Conservation (phyloP, 2,797 vertebrate species). For the Dipus sagitta region DNA sequence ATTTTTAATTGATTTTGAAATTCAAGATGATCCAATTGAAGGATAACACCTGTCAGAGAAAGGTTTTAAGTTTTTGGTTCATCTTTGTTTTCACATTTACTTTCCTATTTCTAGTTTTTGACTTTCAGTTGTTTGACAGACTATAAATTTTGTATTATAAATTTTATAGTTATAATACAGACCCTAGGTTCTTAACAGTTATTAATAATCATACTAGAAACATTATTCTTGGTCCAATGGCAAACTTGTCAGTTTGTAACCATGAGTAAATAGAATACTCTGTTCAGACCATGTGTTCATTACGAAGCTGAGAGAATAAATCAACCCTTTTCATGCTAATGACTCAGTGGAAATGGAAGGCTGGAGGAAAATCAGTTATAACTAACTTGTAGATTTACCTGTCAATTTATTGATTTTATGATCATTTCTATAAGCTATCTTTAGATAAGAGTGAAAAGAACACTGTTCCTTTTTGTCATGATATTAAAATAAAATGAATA, state of each 20-base stretch:
- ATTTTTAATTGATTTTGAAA: conserved; percentile 27
- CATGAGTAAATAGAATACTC: conserved; percentile 72
- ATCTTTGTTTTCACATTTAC: conserved; percentile 53
- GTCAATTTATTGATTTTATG: conserved; percentile 44
- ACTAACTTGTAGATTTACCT: conserved; percentile 15
- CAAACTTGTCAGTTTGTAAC: conserved; percentile 74
- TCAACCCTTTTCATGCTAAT: conserved; percentile 59
- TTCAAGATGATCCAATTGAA: background rate
- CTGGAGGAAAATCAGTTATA: conserved; percentile 41
- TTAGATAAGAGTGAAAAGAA: conserved; percentile 25
- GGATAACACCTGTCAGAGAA: background rate
- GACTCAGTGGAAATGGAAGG: background rate
- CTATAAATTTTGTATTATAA: conserved; percentile 81
- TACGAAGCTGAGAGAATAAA: conserved; percentile 68
- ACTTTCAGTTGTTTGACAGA: conserved; percentile 78
- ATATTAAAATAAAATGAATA: conserved; percentile 35
- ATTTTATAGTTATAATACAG: conserved; percentile 72
- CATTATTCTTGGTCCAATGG: conserved; percentile 80
- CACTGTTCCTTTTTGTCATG: background rate
- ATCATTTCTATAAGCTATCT: conserved; percentile 23
- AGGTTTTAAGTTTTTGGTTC: conserved; percentile 12
- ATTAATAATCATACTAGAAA: conserved; percentile 79
- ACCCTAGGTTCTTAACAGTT: conserved; percentile 72
- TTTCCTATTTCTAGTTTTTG: conserved; percentile 73
- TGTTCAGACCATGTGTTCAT: conserved; percentile 56